phyloP scores from a whole-genome alignment of 2,888 invertebrate genomes.

The Teinopalpus imperialis region DNA sequence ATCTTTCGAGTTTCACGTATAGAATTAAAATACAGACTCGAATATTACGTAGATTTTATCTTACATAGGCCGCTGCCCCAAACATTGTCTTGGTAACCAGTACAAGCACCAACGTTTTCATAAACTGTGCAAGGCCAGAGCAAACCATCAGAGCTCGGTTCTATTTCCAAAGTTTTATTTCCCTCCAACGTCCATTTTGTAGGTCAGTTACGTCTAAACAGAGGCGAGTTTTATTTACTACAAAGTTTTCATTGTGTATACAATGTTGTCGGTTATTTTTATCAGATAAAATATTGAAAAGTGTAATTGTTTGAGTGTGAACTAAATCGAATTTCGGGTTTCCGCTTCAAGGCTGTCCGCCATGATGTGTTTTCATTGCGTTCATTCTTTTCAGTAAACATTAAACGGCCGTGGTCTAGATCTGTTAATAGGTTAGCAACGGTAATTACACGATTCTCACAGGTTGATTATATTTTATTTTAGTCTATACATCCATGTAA shows the following conservation, averaged over 20 bases:
- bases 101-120: too few relatives aligned
- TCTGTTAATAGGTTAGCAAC: background rate
- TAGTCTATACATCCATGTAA: too few relatives aligned
- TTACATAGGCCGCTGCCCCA: too few relatives aligned
- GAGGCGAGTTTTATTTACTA: slow-evolving; percentile 21
- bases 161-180: slow-evolving; percentile 18
- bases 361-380: slow-evolving; percentile 2
- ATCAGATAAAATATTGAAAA: slow-evolving; percentile 1
- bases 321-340: slow-evolving; percentile 4
- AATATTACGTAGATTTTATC: too few relatives aligned
- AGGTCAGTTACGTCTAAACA: slow-evolving; percentile 36
- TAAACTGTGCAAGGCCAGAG: slow-evolving; percentile 4
- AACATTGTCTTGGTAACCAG: too few relatives aligned
- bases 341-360: background rate
- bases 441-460: too few relatives aligned
- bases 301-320: background rate
- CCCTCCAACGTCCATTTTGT: slow-evolving; percentile 27
- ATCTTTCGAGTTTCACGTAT: too few relatives aligned
- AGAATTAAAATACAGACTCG: too few relatives aligned
- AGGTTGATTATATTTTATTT: too few relatives aligned
- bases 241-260: slow-evolving; percentile 2
- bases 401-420: background rate
- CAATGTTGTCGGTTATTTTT: slow-evolving; percentile 4
- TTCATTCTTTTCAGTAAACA: background rate
- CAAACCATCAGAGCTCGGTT: background rate